Percentiles rank a stretch among this genome's conserved stretches.
phyloP scores from a whole-genome alignment of 2,888 invertebrate genomes.

The Sabellastarte sp. region DNA sequence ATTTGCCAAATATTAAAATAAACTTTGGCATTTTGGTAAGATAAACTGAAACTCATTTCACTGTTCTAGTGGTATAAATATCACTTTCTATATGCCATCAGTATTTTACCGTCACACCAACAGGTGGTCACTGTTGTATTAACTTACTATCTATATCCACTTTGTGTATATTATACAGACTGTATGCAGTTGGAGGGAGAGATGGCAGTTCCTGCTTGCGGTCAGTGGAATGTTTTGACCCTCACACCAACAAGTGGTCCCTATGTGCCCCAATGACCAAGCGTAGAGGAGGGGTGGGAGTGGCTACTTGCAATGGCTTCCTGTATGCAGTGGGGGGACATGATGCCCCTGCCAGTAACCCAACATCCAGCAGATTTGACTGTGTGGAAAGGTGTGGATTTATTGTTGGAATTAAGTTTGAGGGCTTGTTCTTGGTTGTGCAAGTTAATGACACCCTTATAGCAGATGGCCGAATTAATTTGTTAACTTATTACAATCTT shows the following conservation, averaged over 20 bases:
- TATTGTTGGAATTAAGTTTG: not conserved
- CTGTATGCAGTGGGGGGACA: constrained; percentile 91
- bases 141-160: too few relatives aligned
- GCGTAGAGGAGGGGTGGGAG: constrained; percentile 84
- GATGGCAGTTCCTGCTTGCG: constrained; percentile 88
- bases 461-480: too few relatives aligned
- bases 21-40: too few relatives aligned
- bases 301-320: constrained; percentile 82
- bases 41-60: too few relatives aligned
- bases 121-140: too few relatives aligned
- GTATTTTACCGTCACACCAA: too few relatives aligned
- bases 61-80: too few relatives aligned
- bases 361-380: constrained; percentile 78
- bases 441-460: too few relatives aligned
- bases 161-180: too few relatives aligned
- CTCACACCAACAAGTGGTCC: constrained; percentile 78
- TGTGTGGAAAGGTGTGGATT: constrained; percentile 79
- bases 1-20: too few relatives aligned
- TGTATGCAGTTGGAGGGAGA: constrained; percentile 90
- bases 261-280: constrained; percentile 84
- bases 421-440: too few relatives aligned
- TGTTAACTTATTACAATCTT: not conserved
- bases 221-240: constrained; percentile 84
- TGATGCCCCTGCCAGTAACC: constrained; percentile 86
- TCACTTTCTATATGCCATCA: too few relatives aligned